Percentiles rank a stretch among this genome's conserved stretches.
Evolutionary conservation across 2,113 vertebrate genomes (phyloP).

Genomic region (Parus major): DNA sequence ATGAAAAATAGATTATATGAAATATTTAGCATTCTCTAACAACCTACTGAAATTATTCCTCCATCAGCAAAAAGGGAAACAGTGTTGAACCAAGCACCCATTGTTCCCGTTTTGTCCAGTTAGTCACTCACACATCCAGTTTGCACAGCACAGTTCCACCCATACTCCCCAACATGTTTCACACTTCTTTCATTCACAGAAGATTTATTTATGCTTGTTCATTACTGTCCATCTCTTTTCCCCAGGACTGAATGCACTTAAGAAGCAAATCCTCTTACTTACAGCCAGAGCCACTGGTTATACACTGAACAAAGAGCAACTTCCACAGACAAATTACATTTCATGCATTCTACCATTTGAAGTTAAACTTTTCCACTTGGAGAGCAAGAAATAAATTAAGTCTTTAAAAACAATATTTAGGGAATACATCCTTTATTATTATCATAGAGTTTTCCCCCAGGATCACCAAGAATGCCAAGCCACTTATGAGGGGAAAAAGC

Average conservation of each 20-base stretch:
- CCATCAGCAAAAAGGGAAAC: background rate
- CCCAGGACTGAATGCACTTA: background rate
- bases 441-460: background rate
- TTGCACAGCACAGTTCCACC: background rate
- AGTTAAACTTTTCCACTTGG: background rate
- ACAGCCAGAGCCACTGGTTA: background rate
- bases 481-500: background rate
- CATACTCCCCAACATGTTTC: background rate
- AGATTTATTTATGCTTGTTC: background rate
- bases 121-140: background rate
- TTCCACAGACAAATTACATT: background rate
- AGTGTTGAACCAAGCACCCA: background rate
- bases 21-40: slow-evolving; percentile 31
- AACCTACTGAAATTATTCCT: background rate
- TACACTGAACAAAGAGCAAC: background rate
- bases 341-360: background rate
- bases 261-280: slow-evolving; percentile 12
- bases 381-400: background rate
- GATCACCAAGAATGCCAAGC: background rate
- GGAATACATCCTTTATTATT: background rate
- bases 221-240: background rate
- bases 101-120: background rate
- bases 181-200: background rate
- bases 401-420: background rate
- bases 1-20: slow-evolving; percentile 49